Evolutionary conservation across 2,888 invertebrate genomes (phyloP).

Genomic region (Pyrrhia umbra): DNA sequence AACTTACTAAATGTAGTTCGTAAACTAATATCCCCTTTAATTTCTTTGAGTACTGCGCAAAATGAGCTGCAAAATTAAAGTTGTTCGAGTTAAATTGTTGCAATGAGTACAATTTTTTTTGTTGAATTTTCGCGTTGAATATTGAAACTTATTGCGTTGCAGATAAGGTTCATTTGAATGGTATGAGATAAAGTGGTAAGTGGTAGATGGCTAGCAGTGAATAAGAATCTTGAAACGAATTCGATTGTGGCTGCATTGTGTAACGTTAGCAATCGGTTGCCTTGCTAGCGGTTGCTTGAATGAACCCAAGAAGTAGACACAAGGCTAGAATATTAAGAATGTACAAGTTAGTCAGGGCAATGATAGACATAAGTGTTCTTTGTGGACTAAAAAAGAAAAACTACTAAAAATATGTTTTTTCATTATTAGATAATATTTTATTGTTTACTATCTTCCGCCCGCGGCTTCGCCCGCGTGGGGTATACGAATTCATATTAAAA

Average conservation of each 20-base stretch:
- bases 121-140: conserved; percentile 29
- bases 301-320: background rate
- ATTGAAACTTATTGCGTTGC: conserved; percentile 47
- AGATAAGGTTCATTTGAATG: conserved; percentile 52
- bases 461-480: no score
- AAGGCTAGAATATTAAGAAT: background rate
- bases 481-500: no score
- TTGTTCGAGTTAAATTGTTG: conserved; percentile 76
- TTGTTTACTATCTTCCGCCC: no score
- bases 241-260: conserved; percentile 51
- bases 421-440: no score
- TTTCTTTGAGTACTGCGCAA: conserved; percentile 19
- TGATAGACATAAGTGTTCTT: no score
- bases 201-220: conserved; percentile 60
- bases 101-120: conserved; percentile 65
- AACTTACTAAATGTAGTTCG: conserved; percentile 44
- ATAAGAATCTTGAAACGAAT: conserved; percentile 63
- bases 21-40: conserved; percentile 53
- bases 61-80: conserved; percentile 53
- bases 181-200: conserved; percentile 66
- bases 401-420: no score
- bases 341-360: no score
- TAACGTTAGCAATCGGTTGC: conserved; percentile 37
- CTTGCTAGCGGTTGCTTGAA: conserved; percentile 39
- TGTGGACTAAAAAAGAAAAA: no score